These are phyloP conservation scores for Sebastes kiyomatsui DNA, from an alignment of 2,797 vertebrate genomes.

Conservation along the genomic window DNA sequence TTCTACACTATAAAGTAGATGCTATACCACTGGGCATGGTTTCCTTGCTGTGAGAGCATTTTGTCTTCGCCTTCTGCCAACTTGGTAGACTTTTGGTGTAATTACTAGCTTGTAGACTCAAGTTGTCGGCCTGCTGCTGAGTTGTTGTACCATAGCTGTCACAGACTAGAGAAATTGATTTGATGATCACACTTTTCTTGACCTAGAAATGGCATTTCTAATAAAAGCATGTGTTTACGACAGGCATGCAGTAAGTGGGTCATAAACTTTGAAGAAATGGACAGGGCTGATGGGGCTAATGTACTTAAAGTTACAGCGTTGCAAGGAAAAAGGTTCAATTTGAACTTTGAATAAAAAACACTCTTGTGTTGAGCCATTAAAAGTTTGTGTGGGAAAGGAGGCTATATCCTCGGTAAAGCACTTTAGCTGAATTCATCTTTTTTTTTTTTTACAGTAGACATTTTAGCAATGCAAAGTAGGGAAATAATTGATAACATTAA, in stretches of 20 bases:
- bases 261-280: neutral
- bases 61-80: neutral
- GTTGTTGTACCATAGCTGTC: neutral
- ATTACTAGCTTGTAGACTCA: neutral
- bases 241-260: neutral
- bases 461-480: neutral
- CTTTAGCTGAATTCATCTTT: neutral
- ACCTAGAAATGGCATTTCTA: slow-evolving; percentile 25
- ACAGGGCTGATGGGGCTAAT: neutral
- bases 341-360: neutral
- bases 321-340: neutral
- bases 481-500: neutral
- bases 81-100: neutral
- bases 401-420: neutral
- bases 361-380: neutral
- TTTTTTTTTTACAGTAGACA: neutral
- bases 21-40: neutral
- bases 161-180: neutral
- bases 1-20: neutral
- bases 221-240: neutral
- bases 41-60: neutral
- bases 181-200: slow-evolving; percentile 14
- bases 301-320: neutral
- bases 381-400: neutral
- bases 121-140: neutral